Base-by-base conservation (phyloP, 2,113 vertebrate species). In the Ifrita kowaldi region DNA sequence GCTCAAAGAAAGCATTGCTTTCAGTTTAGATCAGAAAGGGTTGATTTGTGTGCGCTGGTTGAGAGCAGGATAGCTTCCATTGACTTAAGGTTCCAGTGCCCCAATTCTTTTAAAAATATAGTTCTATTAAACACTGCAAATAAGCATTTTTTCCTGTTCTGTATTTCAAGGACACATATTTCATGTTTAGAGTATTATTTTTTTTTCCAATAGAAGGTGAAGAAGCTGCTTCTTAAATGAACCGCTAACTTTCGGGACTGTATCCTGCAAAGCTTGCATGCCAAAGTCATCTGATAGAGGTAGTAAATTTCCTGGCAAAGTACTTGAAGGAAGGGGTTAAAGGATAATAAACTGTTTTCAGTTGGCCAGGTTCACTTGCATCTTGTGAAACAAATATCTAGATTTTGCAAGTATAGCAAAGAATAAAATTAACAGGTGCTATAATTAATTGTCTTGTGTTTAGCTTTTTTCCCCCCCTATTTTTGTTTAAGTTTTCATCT, bases 401-500 rank as follows among this genome's bases (percentile, higher is more conserved):
- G 20, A 8, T 60, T 74, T 89, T 84, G 21, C 16, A 33, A 63
- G 6, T 27, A 22, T 10, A 62, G 55, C 50, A 75, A 78, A 89
- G 8, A 55, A 12, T n/a, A 77, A 39, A 44, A 46, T 53, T 55
- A 47, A 65, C 20, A 35, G 88, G 12, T 60, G 37, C 7, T 81
- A 1, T 55, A 44, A 56, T 64, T 47, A 55, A 67, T 69, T 67
- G 27, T 33, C 27, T 35, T 33, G 23, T 56, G 7, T 74, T 77
- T 33, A 21, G 17, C 12, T 13, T 20, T 44, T 16, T 5, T 7
- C 2, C 1, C 1, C 7, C 14, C 11, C 12, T 7, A 16, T 22
- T 57, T 49, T 65, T 47, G 14, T 33, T 84, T 5, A 62, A 19
- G 6, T 87, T 75, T 84, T 78, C 37, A 62, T 68, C 37, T 7